Percentiles rank a stretch among this genome's conserved stretches.
phyloP scores from a whole-genome alignment of 2,888 invertebrate species.

The Theretra japonica region DNA sequence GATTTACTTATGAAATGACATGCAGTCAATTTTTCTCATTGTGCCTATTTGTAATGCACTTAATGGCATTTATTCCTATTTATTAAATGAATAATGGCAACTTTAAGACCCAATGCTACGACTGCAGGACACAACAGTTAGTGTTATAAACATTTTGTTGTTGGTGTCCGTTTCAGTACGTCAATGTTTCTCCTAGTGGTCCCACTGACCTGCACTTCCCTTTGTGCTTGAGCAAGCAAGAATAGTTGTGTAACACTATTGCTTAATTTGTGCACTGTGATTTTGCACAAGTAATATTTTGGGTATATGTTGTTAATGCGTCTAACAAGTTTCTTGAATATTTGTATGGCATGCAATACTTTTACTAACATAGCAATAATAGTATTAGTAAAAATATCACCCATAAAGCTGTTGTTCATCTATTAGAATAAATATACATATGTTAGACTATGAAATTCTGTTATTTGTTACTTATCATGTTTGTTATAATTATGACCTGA shows the following conservation, averaged over 20 bases:
- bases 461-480: not conserved
- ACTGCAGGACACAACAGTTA: no score
- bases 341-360: not conserved
- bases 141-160: no score
- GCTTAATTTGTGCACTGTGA: not conserved
- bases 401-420: not conserved
- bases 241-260: not conserved
- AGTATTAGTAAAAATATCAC: conserved; percentile 8
- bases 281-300: not conserved
- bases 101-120: no score
- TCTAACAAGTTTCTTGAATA: not conserved
- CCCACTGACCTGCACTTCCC: no score
- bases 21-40: no score
- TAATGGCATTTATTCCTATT: no score
- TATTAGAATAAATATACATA: not conserved
- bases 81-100: no score
- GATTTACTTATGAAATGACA: no score
- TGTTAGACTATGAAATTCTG: not conserved
- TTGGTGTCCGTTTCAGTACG: no score
- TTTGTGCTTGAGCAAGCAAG: no score
- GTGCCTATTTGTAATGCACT: no score
- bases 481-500: not conserved
- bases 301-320: not conserved
- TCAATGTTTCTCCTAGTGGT: no score
- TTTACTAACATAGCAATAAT: not conserved